Conservation (phyloP, 2,113 vertebrate genomes). For the Sinocyclocheilus anshuiensis region DNA sequence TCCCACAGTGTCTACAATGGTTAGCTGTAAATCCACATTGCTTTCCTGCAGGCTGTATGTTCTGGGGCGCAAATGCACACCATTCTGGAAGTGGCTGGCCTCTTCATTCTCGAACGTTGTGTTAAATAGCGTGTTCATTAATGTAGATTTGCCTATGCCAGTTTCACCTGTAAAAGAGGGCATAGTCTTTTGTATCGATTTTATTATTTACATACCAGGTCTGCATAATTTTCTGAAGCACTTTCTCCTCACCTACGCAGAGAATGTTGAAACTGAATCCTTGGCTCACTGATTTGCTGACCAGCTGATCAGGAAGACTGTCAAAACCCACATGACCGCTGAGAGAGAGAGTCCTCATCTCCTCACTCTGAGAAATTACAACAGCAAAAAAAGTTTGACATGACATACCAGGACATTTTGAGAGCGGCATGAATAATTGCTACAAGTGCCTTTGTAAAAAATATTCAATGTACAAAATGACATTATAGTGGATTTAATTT, state of each 20-base stretch:
- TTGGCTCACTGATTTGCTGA: constrained; percentile 91
- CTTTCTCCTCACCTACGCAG: constrained; percentile 86
- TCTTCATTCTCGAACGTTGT: constrained; percentile 92
- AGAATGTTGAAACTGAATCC: constrained; percentile 98
- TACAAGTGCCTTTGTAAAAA: background rate
- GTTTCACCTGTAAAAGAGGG: constrained; percentile 83
- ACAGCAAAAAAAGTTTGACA: background rate
- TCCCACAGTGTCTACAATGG: constrained; percentile 89
- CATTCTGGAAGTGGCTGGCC: constrained; percentile 85
- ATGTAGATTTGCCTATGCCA: constrained; percentile 93
- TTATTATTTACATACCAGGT: background rate
- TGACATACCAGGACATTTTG: background rate
- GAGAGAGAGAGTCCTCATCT: constrained; percentile 85
- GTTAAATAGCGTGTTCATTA: constrained; percentile 97
- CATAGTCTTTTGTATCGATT: background rate
- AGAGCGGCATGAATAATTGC: background rate
- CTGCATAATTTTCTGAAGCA: background rate
- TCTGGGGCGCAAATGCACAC: constrained; percentile 80
- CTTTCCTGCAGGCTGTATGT: constrained; percentile 91
- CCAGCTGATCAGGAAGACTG: constrained; percentile 94
- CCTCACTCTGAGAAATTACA: constrained; percentile 77
- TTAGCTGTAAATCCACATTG: constrained; percentile 92
- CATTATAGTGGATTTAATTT: background rate
- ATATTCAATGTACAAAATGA: background rate
- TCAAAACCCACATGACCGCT: constrained; percentile 93